Base-by-base conservation (phyloP, 2,888 invertebrate genomes). In the Chrysolina americana region DNA sequence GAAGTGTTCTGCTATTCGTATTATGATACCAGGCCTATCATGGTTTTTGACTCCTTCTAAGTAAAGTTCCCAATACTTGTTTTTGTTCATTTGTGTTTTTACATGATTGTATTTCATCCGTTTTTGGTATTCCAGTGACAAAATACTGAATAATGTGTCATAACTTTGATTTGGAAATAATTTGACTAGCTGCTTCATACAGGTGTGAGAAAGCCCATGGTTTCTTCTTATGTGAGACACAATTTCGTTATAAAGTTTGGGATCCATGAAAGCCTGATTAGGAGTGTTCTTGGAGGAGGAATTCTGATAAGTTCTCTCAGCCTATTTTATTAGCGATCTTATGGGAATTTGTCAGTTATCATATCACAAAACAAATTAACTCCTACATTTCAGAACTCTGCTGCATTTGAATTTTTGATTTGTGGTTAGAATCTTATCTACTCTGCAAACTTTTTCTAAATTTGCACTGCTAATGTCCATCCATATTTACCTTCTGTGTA, bases 81-180 rank as follows among this genome's bases (percentile, higher is more conserved):
- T 89, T 23, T 90, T 91, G 73, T 90, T 89, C 10, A 89, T 88
- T 68, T 92, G 91, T 47, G 92, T 90, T 81, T 91, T 92, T 78
- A 90, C 88, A 83, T 93, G 92, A 75, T 89, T 91, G 13, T 88
- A 87, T 85, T 92, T 94, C 90, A 93, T 92, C 74, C 90, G 90
- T 81, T 91, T 89, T 83, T 92, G 92, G 63, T 93, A 90, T 81
- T 94, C 91, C 62, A 91, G 89, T 36, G 92, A 91, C 73, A 94
- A 86, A 80, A 96, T 94, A 85, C 95, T 94, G 70, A 92, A 92
- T 48, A 95, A 82, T 0, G 94, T 93, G 68, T 90, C 87, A 62
- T 89, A 85, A 65, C 91, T 89, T 70, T 94, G 86, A 93, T 90
- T 87, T 72, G 89, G 89, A 84, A 91, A 94, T 76, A 90, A 90